Evolutionary conservation across 2,797 vertebrate genomes (phyloP).

Genomic region (Okamejei kenojei): DNA sequence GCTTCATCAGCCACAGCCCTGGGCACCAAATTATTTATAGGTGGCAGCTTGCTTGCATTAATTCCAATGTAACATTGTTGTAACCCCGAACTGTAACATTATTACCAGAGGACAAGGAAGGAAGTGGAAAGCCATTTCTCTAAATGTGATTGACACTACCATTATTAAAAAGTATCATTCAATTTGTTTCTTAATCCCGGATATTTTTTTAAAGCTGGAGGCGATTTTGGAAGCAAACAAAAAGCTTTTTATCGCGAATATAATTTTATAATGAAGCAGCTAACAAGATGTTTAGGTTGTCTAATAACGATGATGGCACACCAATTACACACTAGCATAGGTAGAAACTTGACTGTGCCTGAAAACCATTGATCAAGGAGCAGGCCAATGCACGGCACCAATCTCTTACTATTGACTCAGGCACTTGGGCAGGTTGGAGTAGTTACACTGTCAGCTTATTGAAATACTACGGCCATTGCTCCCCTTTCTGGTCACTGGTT

Average conservation of each 20-base stretch:
- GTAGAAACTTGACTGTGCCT: neutral
- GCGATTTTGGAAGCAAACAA: neutral
- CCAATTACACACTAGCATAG: neutral
- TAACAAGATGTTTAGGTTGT: neutral
- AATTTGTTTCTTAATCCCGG: neutral
- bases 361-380: neutral
- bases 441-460: neutral
- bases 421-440: neutral
- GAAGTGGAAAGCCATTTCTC: neutral
- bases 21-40: neutral
- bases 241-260: neutral
- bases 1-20: conserved; percentile 9
- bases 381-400: neutral
- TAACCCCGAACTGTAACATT: neutral
- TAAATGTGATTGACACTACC: neutral
- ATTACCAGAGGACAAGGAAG: neutral
- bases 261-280: neutral
- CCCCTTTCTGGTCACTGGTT: neutral
- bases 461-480: neutral
- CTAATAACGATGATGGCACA: neutral
- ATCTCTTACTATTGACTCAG: neutral
- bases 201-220: neutral
- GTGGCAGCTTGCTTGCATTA: conserved; percentile 9
- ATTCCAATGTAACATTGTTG: neutral
- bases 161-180: neutral